phyloP scores from a whole-genome alignment of 2,113 vertebrate genomes.

The Cyanoliseus patagonus region DNA sequence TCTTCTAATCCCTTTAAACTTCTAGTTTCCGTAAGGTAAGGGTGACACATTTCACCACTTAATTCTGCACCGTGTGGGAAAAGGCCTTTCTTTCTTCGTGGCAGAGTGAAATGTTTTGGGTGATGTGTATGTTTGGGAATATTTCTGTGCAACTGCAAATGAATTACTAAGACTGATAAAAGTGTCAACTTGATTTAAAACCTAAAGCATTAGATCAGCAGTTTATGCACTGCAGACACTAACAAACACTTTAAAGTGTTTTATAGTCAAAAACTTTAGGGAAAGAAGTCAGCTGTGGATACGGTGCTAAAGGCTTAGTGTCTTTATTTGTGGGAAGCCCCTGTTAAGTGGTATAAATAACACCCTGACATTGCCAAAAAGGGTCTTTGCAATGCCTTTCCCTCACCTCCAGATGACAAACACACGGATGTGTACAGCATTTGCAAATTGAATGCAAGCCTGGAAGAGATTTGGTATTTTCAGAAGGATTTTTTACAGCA shows the following conservation, averaged over 20 bases:
- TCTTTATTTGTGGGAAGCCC: neutral
- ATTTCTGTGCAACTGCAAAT: neutral
- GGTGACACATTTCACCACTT: neutral
- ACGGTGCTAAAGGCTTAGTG: neutral
- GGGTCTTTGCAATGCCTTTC: neutral
- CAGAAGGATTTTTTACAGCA: neutral
- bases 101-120: neutral
- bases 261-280: neutral
- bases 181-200: conserved; percentile 17
- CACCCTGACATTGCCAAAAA: neutral
- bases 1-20: neutral
- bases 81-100: neutral
- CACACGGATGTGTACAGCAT: neutral
- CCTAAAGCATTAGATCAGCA: neutral
- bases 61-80: neutral
- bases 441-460: neutral
- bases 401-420: neutral
- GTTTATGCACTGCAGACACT: neutral
- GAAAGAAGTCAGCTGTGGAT: neutral
- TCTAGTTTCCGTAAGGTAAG: neutral
- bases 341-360: neutral
- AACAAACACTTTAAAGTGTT: neutral
- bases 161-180: neutral
- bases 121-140: neutral
- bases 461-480: neutral